Evolutionary conservation across 2,113 vertebrate species (phyloP).

Genomic region (Malurus alboscapulatus): DNA sequence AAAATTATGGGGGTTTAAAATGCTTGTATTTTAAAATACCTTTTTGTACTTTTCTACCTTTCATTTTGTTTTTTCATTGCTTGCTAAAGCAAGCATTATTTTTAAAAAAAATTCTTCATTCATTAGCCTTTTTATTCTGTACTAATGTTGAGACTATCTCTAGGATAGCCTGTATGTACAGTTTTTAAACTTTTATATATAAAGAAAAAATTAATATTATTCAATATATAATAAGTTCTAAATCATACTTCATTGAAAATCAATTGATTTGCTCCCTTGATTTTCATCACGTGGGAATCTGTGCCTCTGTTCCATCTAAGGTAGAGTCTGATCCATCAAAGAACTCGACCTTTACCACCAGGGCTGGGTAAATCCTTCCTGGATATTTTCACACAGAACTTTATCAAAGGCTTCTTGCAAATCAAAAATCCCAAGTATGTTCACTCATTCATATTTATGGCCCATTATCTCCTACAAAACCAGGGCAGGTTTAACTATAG

Average conservation of each 20-base stretch:
- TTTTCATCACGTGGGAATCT: neutral
- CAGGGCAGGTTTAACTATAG: neutral
- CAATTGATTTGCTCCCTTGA: neutral
- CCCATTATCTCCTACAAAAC: neutral
- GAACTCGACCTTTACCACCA: neutral
- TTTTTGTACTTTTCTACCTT: neutral
- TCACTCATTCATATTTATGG: neutral
- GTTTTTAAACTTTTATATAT: neutral
- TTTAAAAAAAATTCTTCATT: neutral
- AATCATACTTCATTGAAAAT: neutral
- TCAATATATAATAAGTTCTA: neutral
- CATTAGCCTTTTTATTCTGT: neutral
- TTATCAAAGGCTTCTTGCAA: neutral
- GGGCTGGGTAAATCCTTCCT: neutral
- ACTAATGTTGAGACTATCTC: neutral
- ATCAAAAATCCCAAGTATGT: neutral
- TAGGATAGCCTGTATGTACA: neutral
- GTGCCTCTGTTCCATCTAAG: neutral
- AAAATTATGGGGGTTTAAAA: rapidly evolving
- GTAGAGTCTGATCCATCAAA: neutral
- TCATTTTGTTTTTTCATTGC: neutral
- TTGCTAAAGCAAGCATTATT: neutral
- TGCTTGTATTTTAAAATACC: neutral
- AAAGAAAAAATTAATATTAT: neutral
- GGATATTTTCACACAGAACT: neutral